phyloP scores from a whole-genome alignment of 1,140 invertebrate species.

The Drosophila littoralis region DNA sequence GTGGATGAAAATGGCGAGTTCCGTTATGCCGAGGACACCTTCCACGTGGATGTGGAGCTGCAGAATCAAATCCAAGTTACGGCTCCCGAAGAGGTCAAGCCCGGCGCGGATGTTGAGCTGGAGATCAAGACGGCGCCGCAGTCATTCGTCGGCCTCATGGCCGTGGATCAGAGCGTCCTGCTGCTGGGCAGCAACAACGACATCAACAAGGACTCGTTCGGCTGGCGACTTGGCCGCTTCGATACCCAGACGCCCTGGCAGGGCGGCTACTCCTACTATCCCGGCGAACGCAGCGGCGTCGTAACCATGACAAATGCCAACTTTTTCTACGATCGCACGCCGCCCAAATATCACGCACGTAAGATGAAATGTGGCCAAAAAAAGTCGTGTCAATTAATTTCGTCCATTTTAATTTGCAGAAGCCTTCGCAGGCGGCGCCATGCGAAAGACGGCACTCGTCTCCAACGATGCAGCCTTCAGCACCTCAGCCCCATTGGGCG shows the following conservation, averaged over 20 bases:
- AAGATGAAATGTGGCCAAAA: conserved; percentile 17
- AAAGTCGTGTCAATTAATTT: neutral
- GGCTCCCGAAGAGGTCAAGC: conserved; percentile 86
- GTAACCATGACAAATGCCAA: conserved; percentile 79
- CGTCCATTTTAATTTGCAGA: conserved; percentile 21
- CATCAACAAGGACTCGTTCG: conserved; percentile 68
- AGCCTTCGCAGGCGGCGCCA: conserved; percentile 15
- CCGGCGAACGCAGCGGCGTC: conserved; percentile 68
- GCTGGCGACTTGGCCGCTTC: conserved; percentile 77
- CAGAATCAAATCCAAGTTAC: conserved; percentile 86
- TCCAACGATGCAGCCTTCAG: neutral
- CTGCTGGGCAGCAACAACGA: conserved; percentile 85
- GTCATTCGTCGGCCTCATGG: conserved; percentile 93
- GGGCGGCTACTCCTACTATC: conserved; percentile 75
- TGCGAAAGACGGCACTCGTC: conserved; percentile 47
- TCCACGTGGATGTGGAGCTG: conserved; percentile 91
- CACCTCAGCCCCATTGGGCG: neutral
- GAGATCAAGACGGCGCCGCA: conserved; percentile 91
- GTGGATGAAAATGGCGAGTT: conserved; percentile 89
- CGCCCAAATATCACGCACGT: conserved; percentile 37
- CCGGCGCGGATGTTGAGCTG: conserved; percentile 89
- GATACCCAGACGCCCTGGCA: conserved; percentile 73
- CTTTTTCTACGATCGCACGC: conserved; percentile 74
- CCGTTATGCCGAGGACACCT: conserved; percentile 91
- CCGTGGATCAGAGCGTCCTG: conserved; percentile 93